Evolutionary conservation across 2,113 vertebrate genomes (phyloP), one percentile per base, ranked within the genome.

Genomic region (Onychorhynchus coronatus): DNA sequence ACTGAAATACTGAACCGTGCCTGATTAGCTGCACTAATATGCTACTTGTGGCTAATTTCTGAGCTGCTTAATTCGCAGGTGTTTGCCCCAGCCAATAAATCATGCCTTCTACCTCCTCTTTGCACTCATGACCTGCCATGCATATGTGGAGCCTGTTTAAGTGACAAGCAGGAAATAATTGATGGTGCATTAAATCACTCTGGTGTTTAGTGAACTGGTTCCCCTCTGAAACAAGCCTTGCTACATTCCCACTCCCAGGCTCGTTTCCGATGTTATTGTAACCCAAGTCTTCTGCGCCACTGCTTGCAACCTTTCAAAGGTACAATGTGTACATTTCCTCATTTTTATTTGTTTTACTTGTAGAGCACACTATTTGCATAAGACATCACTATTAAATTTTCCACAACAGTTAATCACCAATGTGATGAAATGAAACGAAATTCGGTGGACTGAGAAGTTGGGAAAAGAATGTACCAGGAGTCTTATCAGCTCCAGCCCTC

Each of bases 31-130:
- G 96, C 98, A 93, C 99, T 99, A 99, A 99, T 99, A 98, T 99
- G 99, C 99, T 99, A 99, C 99, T 99, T 99, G 99, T 99, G 99
- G 99, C 99, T 99, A 99, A 99, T 99, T 99, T 99, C 98, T 98
- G 98, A 98, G 98, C 98, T 90, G 97, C 98, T 98, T 98, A 98
- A 98, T 98, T 99, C 98, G 98, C 99, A 99, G 99, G 99, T 99
- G 99, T 99, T 98, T 98, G 98, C 98, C 98, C 97, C 94, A 88
- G 74, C 96, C 97, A 97, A 98, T 99, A 99, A 99, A 99, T 99
- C 99, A 98, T 91, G 94, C 96, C 89, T 91, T 95, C 97, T 86
- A 76, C 96, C 97, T 97, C 95, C 97, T 93, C 95, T 96, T 88
- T 96, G 95, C 93, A 93, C 97, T 93, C 92, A 41, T 61, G 71